These are phyloP conservation scores for Rhysida immarginata DNA, from an alignment of 1,140 invertebrate species.

Conservation along the genomic window DNA sequence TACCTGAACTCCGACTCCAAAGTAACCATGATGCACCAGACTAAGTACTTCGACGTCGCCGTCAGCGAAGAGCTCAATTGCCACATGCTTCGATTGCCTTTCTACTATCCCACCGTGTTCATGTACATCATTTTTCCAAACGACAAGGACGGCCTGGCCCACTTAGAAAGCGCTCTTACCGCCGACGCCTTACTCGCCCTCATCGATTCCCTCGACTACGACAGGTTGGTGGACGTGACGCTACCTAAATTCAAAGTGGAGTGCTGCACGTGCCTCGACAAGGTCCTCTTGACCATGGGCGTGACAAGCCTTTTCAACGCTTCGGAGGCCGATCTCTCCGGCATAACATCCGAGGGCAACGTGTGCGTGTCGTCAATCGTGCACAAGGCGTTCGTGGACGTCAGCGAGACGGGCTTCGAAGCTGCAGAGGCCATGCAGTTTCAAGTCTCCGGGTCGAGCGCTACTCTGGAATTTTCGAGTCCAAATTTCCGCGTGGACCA, in stretches of 20 bases:
- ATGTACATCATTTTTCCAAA: conserved; percentile 46
- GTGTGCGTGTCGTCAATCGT: conserved; percentile 39
- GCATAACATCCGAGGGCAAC: conserved; percentile 36
- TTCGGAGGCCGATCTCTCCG: conserved; percentile 41
- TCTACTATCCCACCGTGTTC: conserved; percentile 29
- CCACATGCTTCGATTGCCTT: conserved; percentile 63
- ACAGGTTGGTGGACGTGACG: conserved; percentile 39
- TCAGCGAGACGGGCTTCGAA: conserved; percentile 62
- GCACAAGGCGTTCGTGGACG: conserved; percentile 66
- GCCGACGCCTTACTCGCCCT: conserved; percentile 31
- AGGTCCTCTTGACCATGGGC: conserved; percentile 43
- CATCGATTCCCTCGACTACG: conserved; percentile 28
- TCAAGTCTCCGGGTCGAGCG: too few relatives aligned
- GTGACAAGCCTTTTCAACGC: conserved; percentile 49
- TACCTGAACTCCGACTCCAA: conserved; percentile 38
- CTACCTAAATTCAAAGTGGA: conserved; percentile 65
- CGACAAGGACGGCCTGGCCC: conserved; percentile 37
- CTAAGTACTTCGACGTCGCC: conserved; percentile 44
- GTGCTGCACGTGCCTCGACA: conserved; percentile 42
- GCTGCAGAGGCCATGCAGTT: conserved; percentile 49
- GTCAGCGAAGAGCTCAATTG: conserved; percentile 47
- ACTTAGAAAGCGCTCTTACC: conserved; percentile 17
- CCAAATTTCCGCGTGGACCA: too few relatives aligned
- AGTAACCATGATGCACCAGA: conserved; percentile 46
- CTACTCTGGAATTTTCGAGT: too few relatives aligned